Conservation (phyloP, 2,113 vertebrate genomes). For the Menidia beryllina region DNA sequence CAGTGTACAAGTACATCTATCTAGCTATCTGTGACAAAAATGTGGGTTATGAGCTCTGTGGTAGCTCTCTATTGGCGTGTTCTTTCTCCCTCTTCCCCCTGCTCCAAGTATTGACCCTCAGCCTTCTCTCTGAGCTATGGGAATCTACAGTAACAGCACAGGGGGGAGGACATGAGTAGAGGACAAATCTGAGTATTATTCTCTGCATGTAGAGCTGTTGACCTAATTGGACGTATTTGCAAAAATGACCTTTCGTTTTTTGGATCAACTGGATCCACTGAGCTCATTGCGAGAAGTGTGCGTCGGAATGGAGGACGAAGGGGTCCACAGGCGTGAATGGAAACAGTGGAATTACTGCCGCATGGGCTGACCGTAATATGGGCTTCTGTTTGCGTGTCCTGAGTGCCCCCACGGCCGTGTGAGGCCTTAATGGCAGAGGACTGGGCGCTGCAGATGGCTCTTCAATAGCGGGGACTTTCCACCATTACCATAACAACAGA, state of each 20-base stretch:
- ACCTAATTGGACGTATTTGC: neutral
- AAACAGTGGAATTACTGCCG: constrained; percentile 55
- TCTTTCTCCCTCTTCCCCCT: constrained; percentile 27
- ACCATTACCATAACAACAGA: constrained; percentile 82
- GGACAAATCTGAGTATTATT: constrained; percentile 41
- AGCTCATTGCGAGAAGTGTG: constrained; percentile 6
- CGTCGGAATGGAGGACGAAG: constrained; percentile 44
- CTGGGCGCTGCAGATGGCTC: constrained; percentile 74
- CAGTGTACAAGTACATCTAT: no score
- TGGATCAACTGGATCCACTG: neutral
- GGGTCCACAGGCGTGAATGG: constrained; percentile 34
- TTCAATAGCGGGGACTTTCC: constrained; percentile 68
- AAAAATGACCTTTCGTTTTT: neutral
- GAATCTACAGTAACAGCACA: constrained; percentile 60
- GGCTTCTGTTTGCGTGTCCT: constrained; percentile 12
- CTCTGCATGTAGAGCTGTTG: neutral
- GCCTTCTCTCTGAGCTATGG: constrained; percentile 50
- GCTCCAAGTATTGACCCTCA: constrained; percentile 66
- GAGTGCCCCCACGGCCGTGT: neutral
- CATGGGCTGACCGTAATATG: constrained; percentile 56
- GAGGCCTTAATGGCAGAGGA: constrained; percentile 39
- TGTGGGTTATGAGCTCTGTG: constrained; percentile 42
- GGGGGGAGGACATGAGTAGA: neutral
- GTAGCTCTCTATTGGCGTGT: constrained; percentile 36
- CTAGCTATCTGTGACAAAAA: constrained; percentile 37